Conservation (phyloP, 2,113 vertebrate species). For the Tenebrosternarchus preto region DNA sequence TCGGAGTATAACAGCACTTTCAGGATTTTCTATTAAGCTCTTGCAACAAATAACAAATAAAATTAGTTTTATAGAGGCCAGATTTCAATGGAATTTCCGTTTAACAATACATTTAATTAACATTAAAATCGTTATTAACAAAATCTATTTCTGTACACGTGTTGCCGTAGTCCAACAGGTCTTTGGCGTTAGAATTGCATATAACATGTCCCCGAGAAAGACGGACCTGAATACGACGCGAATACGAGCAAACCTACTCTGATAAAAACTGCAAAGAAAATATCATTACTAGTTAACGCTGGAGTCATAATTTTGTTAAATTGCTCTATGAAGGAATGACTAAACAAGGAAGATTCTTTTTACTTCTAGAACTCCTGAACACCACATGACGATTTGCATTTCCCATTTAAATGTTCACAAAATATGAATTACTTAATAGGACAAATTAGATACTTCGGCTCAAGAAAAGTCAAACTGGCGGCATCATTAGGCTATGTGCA, state of each 20-base stretch:
- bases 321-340: background rate
- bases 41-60: no score
- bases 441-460: background rate
- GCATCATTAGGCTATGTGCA: background rate
- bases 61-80: no score
- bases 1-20: background rate
- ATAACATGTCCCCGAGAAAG: background rate
- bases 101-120: background rate
- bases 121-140: background rate
- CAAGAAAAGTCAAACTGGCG: background rate
- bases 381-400: background rate
- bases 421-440: no score
- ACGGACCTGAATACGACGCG: background rate
- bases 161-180: slow-evolving; percentile 43
- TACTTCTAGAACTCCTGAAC: slow-evolving; percentile 19
- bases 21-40: background rate
- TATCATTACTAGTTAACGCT: background rate
- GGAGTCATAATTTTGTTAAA: background rate
- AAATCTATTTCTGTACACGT: background rate
- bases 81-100: no score
- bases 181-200: background rate
- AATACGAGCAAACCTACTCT: background rate
- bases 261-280: background rate
- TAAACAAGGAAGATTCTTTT: slow-evolving; percentile 34
- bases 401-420: background rate